Conservation (phyloP, 2,888 invertebrate species). For the Meta bourneti region DNA sequence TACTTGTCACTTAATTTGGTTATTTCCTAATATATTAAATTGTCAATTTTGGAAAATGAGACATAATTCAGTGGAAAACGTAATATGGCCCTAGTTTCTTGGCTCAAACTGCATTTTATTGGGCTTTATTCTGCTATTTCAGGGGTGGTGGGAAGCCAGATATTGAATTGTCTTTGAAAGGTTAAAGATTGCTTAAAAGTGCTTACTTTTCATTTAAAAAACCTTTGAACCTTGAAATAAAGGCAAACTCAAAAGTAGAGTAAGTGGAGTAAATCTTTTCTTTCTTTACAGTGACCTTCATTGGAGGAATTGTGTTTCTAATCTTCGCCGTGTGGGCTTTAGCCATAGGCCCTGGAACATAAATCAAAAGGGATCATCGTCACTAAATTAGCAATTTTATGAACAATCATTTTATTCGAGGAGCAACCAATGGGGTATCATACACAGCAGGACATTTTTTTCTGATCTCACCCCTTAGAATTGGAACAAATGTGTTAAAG, state of each 20-base stretch:
- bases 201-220: not conserved
- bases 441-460: too few relatives aligned
- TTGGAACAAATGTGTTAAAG: too few relatives aligned
- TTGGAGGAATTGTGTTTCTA: conserved; percentile 97
- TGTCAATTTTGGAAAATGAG: not conserved
- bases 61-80: too few relatives aligned
- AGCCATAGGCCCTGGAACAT: conserved; percentile 72
- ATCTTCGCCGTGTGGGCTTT: conserved; percentile 88
- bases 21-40: not conserved
- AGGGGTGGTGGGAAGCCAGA: too few relatives aligned
- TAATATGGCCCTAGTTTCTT: too few relatives aligned
- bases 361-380: conserved; percentile 4
- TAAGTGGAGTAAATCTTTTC: conserved; percentile 53
- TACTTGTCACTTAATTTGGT: too few relatives aligned
- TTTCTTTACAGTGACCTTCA: conserved; percentile 91
- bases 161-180: too few relatives aligned
- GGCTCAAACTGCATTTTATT: too few relatives aligned
- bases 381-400: not conserved
- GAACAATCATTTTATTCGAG: not conserved
- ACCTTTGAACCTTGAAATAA: not conserved
- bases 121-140: too few relatives aligned
- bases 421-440: too few relatives aligned
- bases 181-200: not conserved
- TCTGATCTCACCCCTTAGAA: too few relatives aligned
- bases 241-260: conserved; percentile 13